Conservation (phyloP, 2,888 invertebrate species). For the Drepanosiphum platanoidis region DNA sequence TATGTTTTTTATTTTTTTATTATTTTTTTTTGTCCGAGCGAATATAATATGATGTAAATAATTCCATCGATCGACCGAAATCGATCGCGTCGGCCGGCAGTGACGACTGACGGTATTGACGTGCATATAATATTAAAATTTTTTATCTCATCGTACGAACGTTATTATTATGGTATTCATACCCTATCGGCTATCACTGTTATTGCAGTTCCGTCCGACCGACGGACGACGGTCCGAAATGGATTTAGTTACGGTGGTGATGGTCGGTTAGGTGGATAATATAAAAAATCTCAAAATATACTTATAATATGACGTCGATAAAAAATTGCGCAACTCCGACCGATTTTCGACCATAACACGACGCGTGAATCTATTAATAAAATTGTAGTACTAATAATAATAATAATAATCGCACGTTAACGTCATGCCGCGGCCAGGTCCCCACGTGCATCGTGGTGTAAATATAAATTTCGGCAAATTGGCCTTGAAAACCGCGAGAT, state of each 20-base stretch:
- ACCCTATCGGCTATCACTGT: no score
- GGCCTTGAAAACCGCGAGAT: constrained; percentile 28
- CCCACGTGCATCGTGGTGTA: no score
- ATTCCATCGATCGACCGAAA: not conserved
- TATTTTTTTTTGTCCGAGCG: not conserved
- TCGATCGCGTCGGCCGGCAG: not conserved
- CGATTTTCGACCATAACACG: not conserved
- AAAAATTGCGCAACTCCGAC: constrained; percentile 10
- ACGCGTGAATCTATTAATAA: not conserved
- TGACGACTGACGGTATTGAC: no score
- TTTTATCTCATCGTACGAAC: no score
- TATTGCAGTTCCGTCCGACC: no score
- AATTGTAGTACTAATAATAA: no score
- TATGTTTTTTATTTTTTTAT: not conserved
- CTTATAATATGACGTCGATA: not conserved
- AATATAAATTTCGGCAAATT: constrained; percentile 32
- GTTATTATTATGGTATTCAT: not conserved
- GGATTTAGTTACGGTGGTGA: not conserved
- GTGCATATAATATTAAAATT: no score
- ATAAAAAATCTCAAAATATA: no score
- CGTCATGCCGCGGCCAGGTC: not conserved
- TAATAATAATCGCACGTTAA: not conserved
- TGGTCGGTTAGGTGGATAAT: no score
- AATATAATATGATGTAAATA: not conserved
- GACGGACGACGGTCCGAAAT: not conserved